These are phyloP conservation scores for Celastrina argiolus DNA, from an alignment of 2,888 invertebrate genomes.

Conservation along the genomic window DNA sequence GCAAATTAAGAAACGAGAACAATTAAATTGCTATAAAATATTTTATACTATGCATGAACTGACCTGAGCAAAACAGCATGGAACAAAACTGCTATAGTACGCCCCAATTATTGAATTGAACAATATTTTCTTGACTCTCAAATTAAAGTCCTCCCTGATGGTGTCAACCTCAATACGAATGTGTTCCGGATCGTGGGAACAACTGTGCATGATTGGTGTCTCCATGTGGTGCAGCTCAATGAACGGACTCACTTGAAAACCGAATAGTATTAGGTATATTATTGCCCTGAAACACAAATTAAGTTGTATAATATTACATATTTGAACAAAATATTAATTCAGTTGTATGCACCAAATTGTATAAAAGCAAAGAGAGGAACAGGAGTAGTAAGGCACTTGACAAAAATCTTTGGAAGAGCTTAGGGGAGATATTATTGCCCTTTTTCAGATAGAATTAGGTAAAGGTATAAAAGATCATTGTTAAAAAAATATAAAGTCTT, in stretches of 20 bases:
- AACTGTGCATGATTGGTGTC: conserved; percentile 85
- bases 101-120: conserved; percentile 90
- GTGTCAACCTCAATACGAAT: conserved; percentile 91
- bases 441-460: too few species aligned
- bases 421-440: too few species aligned
- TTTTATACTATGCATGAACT: conserved; percentile 32
- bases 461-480: too few species aligned
- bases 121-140: conserved; percentile 91
- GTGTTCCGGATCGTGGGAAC: conserved; percentile 83
- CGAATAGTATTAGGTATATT: conserved; percentile 89
- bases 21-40: too few species aligned
- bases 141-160: conserved; percentile 91
- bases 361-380: too few species aligned
- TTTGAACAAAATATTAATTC: too few species aligned
- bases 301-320: too few species aligned
- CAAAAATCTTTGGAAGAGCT: too few species aligned
- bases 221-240: conserved; percentile 78
- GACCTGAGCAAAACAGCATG: conserved; percentile 93
- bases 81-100: conserved; percentile 93
- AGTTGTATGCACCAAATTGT: too few species aligned
- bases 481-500: too few species aligned
- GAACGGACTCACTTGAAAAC: conserved; percentile 86
- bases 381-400: too few species aligned
- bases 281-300: conserved; percentile 76
- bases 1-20: too few species aligned